Evolutionary conservation across 2,113 vertebrate species (phyloP), one percentile per base, ranked within the genome.

Genomic region (Aleadryas rufinucha): DNA sequence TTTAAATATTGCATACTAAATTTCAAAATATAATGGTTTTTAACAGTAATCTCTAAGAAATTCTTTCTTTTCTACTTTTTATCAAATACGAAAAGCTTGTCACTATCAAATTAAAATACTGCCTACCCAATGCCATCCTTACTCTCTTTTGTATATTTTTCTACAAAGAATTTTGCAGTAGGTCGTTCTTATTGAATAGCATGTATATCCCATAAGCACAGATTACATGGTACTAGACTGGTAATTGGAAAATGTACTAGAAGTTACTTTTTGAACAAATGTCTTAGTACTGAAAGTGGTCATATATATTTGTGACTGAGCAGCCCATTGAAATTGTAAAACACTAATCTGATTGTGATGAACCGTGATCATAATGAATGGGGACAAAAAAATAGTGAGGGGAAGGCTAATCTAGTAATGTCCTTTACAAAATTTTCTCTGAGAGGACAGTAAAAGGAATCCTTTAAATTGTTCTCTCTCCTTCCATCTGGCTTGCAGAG

Each of bases 401-500:
- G 23, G 65, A 31, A 14, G 6, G 23, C 13, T 77, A 59, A 59
- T 27, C 20, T 39, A 63, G 30, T 66, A 63, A 74, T 12, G 3
- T 23, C 16, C 3, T 65, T 44, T 33, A 23, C 19, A 56, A 89
- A 84, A 57, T 37, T 39, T 71, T 84, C 9, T 59, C 42, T 59
- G 30, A 59, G 45, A 88, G 27, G 22, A 79, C 41, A 72, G 6
- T n/a, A 87, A 52, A 9, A 52, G n/a, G 9, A 63, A 5, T 45
- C 50, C 37, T 89, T 45, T 61, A 61, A 70, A 66, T 20, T 61
- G 8, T 44, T 77, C 33, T 21, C 13, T 33, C 18, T 90, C 63
- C 72, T 78, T 74, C 53, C 84, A 91, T 94, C 82, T 91, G 87
- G 84, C 42, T 60, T 28, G 41, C 87, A 94, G 84, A 95, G 42